Evolutionary conservation across 2,797 vertebrate genomes (phyloP).

Genomic region (Cyprinodon diabolis): DNA sequence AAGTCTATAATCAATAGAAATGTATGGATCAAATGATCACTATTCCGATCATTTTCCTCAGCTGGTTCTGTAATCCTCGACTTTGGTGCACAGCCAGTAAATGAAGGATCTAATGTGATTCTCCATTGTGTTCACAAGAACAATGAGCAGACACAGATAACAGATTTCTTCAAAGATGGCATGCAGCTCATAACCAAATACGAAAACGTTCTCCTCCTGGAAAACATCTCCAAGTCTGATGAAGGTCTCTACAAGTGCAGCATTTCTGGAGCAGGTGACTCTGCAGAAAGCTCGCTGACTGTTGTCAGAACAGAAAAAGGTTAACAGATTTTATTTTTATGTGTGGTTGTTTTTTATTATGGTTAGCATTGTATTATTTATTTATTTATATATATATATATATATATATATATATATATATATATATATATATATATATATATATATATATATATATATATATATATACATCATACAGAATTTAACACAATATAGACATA

Average conservation of each 20-base stretch:
- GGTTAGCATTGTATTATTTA: neutral
- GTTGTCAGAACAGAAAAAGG: neutral
- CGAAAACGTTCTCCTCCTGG: neutral
- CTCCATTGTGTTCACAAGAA: neutral
- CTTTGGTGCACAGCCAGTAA: too few relatives aligned
- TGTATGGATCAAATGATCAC: neutral
- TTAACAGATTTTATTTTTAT: neutral
- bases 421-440: too few relatives aligned
- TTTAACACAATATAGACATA: neutral
- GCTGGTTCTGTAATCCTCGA: neutral
- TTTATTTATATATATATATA: too few relatives aligned
- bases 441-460: too few relatives aligned
- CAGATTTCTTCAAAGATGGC: neutral
- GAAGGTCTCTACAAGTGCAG: neutral
- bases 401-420: too few relatives aligned
- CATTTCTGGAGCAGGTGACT: neutral
- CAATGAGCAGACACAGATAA: neutral
- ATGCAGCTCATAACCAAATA: rapidly evolving
- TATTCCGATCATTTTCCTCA: neutral
- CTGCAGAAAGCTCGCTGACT: neutral
- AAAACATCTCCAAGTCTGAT: neutral
- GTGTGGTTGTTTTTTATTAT: neutral
- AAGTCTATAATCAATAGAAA: too few relatives aligned
- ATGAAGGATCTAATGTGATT: neutral
- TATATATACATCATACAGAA: too few relatives aligned